Evolutionary conservation across 2,888 invertebrate species (phyloP), one percentile per base, ranked within the genome.

Genomic region (Ommatoiulus sabulosus): DNA sequence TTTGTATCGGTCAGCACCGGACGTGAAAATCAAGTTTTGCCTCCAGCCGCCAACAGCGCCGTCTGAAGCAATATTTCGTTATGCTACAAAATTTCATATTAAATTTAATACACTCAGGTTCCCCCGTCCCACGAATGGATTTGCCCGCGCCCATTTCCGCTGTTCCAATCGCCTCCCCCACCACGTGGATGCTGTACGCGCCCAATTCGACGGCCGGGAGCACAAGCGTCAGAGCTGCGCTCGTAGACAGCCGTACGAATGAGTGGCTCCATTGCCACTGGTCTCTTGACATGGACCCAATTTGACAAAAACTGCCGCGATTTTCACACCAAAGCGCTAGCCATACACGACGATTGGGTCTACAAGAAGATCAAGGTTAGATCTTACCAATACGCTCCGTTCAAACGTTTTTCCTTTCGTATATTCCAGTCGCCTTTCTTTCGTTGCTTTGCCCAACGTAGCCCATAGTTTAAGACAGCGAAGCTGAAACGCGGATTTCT

Each of bases 281-380:
- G 93, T 84, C 93, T 92, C 44, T 91, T 93, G 17, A 92, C 92
- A 89, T 93, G 93, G 92, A 92, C 93, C 85, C 92, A 93, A 90
- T 94, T 93, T 91, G 89, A 92, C 35, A 90, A 91, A 85, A 91
- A 92, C 90, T 92, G 92, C 8, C 91, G 92, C 91, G 91, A 91
- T 87, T 92, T 94, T 44, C 90, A 92, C 35, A 89, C 90, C 88
- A 88, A 92, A 88, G 93, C 94, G 5, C 90, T 91, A 88, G 90
- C 91, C 89, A 91, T 93, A 80, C 91, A 91, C 44, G 93, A 93
- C 90, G 91, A 91, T 87, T 93, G 93, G 93, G 90, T 91, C 90
- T 90, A 93, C 48, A 90, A 90, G 35, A 92, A 92, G 84, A 90
- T 92, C 90, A 92, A 92, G 92, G 93, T 93, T 91, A 85, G 85